phyloP scores from a whole-genome alignment of 2,797 vertebrate genomes.

The Tadarida brasiliensis region DNA sequence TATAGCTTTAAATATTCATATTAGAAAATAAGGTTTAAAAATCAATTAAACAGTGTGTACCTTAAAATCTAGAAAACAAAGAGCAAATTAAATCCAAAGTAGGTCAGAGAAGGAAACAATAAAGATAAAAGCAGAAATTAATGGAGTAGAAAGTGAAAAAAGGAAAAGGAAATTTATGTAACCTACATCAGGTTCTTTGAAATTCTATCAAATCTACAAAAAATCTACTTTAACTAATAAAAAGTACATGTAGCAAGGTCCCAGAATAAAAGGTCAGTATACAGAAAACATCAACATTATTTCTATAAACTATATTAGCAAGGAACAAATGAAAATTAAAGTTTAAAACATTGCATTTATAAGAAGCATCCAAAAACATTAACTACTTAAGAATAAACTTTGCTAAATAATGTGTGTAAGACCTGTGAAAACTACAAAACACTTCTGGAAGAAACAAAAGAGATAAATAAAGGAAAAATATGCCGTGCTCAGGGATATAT shows the following conservation, averaged over 20 bases:
- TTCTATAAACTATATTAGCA: background rate
- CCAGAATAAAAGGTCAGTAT: background rate
- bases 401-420: background rate
- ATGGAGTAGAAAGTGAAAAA: background rate
- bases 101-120: background rate
- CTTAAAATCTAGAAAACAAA: background rate
- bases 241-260: background rate
- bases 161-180: background rate
- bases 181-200: background rate
- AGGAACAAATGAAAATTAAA: background rate
- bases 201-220: conserved; percentile 16
- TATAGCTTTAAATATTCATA: background rate
- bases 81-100: background rate
- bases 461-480: background rate
- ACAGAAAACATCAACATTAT: background rate
- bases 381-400: background rate
- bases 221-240: background rate
- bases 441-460: background rate
- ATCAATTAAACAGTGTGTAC: background rate
- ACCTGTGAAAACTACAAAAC: background rate
- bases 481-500: background rate
- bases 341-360: background rate
- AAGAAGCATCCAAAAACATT: background rate
- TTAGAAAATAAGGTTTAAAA: conserved; percentile 12
- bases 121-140: background rate